Evolutionary conservation across 2,888 invertebrate species (phyloP).

Genomic region (Boloria euphrosyne): DNA sequence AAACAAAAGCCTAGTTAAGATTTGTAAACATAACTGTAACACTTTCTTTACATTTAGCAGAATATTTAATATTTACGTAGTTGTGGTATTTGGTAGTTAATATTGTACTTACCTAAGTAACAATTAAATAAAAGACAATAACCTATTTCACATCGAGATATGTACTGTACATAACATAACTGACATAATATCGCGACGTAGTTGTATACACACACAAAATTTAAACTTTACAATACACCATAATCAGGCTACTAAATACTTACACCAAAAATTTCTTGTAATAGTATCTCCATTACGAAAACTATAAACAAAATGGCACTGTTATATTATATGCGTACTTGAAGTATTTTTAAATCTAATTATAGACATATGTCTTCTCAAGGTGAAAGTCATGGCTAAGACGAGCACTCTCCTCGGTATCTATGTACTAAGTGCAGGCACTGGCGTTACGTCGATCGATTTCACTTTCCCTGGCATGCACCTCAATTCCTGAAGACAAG

Average conservation of each 20-base stretch:
- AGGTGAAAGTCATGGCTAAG: conserved; percentile 47
- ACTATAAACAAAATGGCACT: neutral
- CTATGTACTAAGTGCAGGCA: conserved; percentile 71
- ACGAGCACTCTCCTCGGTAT: conserved; percentile 60
- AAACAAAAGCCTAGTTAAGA: too few species aligned
- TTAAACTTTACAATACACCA: too few species aligned
- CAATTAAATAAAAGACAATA: too few species aligned
- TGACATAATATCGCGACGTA: too few species aligned
- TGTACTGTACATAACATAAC: too few species aligned
- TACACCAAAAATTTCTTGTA: conserved; percentile 29
- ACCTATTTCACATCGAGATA: too few species aligned
- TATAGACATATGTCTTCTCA: conserved; percentile 5
- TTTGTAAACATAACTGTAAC: too few species aligned
- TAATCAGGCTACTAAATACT: conserved; percentile 7
- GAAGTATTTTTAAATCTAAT: neutral
- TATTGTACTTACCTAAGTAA: too few species aligned
- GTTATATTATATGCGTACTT: neutral
- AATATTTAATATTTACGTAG: too few species aligned
- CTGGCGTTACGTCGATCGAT: conserved; percentile 64
- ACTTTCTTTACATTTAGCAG: too few species aligned
- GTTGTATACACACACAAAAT: too few species aligned
- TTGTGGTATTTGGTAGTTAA: too few species aligned
- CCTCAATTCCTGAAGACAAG: conserved; percentile 40
- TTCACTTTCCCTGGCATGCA: conserved; percentile 58
- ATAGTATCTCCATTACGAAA: conserved; percentile 27